Base-by-base conservation (phyloP, 1,140 invertebrate species). In the Globodera rostochiensis region DNA sequence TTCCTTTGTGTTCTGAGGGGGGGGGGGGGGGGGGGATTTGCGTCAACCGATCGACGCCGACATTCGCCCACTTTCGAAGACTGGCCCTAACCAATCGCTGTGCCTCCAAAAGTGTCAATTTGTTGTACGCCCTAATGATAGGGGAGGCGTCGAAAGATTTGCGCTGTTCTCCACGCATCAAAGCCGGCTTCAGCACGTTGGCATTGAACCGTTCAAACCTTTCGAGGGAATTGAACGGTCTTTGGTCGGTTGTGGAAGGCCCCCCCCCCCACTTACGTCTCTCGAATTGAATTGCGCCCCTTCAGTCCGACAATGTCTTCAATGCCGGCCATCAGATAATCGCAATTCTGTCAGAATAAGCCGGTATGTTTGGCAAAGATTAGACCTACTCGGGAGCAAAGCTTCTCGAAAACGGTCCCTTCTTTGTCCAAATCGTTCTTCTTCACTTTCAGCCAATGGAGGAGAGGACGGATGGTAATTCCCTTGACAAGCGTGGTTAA, bases 381-480 rank as follows among this genome's bases (percentile, higher is more conserved):
- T 50, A 11, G 3, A 7, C 15, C 6, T 47, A 76, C 74, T 15
- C 66, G 57, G 0, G n/a, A 15, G 49, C 70, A 88, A n/a, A 88
- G 82, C 67, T 77, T 83, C 47, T 89, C 87, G 15, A 83, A 73
- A 88, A 88, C 88, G 15, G 85, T 88, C 11, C 77, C 57, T 11
- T 83, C 64, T 50, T 80, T 73, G 15, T 87, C 73, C n/a, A 47
- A 46, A 49, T 87, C 83, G 7, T 83, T 83, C 81, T 87, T 90
- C 82, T 91, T 90, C 5, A 92, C 91, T 80, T 92, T 91, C 11
- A 92, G 84, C 73, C 87, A 90, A 81, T 91, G 89, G 7, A 92
- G 91, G 6, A 92, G 87, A 15, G 92, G 92, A 76, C 91, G 90
- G 73, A 92, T 92, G 47, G 91, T 91, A 19, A 91, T 90, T 60